Evolutionary conservation across 35 echinoderm and acorn worm species (phyloP).

Genomic region (Apostichopus japonicus): DNA sequence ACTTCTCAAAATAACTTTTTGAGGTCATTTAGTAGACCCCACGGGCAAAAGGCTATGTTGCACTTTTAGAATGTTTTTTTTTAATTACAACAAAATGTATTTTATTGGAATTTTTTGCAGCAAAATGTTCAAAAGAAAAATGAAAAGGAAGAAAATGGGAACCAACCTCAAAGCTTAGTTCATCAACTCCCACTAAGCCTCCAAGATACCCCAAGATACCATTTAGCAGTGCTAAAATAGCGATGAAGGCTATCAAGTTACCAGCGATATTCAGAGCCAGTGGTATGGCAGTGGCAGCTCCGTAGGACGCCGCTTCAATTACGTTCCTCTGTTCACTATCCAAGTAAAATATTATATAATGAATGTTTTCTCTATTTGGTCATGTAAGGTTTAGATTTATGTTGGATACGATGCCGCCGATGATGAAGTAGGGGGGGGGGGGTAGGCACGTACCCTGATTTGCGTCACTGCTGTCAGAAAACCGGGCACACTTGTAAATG

Average conservation of each 20-base stretch:
- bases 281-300: conserved; percentile 65
- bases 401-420: not conserved
- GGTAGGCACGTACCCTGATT: too few relatives aligned
- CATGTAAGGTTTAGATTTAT: not conserved
- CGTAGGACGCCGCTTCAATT: conserved; percentile 60
- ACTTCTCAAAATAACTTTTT: too few relatives aligned
- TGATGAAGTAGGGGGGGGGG: too few relatives aligned
- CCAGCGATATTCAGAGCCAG: conserved; percentile 74
- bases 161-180: conserved; percentile 55
- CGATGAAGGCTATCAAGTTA: conserved; percentile 51
- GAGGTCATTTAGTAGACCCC: too few relatives aligned
- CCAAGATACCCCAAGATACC: conserved; percentile 56
- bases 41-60: too few relatives aligned
- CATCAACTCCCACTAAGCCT: conserved; percentile 29
- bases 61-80: too few relatives aligned
- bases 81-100: too few relatives aligned
- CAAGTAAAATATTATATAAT: not conserved
- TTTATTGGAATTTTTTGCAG: too few relatives aligned
- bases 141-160: too few relatives aligned
- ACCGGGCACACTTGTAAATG: too few relatives aligned
- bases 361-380: not conserved
- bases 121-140: too few relatives aligned
- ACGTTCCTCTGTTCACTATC: conserved; percentile 67
- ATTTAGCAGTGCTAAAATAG: conserved; percentile 55
- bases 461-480: too few relatives aligned